Conservation (phyloP, 64 coral and sea anemone species). For the Trachythela sp. region DNA sequence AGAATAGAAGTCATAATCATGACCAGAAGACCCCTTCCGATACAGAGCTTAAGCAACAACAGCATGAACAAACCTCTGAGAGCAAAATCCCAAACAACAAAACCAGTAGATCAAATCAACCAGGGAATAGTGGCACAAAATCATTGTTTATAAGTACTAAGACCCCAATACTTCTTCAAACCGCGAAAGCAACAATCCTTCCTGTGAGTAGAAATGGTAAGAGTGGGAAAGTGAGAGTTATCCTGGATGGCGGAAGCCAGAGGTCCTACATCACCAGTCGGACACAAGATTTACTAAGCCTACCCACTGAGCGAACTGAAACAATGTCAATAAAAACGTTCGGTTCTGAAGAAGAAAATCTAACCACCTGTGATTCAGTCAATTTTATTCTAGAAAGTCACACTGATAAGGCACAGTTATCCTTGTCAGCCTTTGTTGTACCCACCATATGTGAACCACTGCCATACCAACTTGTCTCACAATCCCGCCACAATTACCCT, state of each 20-base stretch:
- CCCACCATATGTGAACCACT: constrained; percentile 34
- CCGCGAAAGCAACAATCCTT: constrained; percentile 20
- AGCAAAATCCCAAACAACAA: background rate
- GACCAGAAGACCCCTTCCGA: background rate
- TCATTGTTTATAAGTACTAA: constrained; percentile 17
- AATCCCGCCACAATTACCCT: background rate
- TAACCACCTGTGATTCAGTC: background rate
- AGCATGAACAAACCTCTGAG: too few relatives aligned
- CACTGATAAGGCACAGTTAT: background rate
- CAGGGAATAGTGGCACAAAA: background rate
- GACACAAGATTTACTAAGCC: background rate
- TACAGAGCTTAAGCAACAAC: background rate
- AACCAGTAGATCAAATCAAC: background rate
- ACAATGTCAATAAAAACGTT: constrained; percentile 28
- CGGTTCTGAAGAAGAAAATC: constrained; percentile 22
- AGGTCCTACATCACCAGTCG: constrained; percentile 32
- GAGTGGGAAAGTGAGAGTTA: constrained; percentile 6
- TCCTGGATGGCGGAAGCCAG: constrained; percentile 45
- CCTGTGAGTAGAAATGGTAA: background rate
- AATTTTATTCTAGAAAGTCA: background rate
- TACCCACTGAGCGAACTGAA: background rate
- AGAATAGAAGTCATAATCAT: background rate
- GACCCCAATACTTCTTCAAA: constrained; percentile 50
- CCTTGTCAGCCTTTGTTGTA: constrained; percentile 35
- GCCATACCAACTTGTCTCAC: background rate